Evolutionary conservation across 2,797 vertebrate genomes (phyloP).

Genomic region (Morus bassanus): DNA sequence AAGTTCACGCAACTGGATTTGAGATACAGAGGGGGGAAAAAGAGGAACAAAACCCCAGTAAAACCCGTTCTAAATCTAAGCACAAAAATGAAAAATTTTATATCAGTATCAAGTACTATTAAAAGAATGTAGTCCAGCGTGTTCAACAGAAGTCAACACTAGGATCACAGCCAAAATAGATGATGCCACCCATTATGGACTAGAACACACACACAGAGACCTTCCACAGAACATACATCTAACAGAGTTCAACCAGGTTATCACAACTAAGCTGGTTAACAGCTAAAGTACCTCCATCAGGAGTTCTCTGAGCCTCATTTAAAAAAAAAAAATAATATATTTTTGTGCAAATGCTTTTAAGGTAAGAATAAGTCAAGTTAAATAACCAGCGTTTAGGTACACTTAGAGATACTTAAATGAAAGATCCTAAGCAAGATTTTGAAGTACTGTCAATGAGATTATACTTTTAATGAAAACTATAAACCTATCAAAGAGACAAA

Average conservation of each 20-base stretch:
- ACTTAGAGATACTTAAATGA: background rate
- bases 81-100: background rate
- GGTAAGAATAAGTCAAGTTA: background rate
- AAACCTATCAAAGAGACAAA: background rate
- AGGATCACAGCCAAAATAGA: background rate
- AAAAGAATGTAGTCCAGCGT: background rate
- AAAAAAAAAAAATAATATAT: background rate
- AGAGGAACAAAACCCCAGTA: background rate
- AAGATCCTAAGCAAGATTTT: background rate
- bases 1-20: background rate
- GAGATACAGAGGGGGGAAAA: accelerated
- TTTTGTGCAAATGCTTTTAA: background rate
- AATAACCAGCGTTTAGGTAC: background rate
- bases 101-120: background rate
- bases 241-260: background rate
- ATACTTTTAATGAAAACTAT: background rate
- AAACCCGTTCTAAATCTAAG: background rate
- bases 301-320: background rate
- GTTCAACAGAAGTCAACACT: background rate
- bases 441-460: background rate
- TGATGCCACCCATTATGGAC: background rate
- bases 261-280: background rate
- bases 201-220: background rate
- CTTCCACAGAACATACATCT: background rate
- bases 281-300: background rate